phyloP scores from a whole-genome alignment of 2,888 invertebrate genomes.

The Oscheius sp. region DNA sequence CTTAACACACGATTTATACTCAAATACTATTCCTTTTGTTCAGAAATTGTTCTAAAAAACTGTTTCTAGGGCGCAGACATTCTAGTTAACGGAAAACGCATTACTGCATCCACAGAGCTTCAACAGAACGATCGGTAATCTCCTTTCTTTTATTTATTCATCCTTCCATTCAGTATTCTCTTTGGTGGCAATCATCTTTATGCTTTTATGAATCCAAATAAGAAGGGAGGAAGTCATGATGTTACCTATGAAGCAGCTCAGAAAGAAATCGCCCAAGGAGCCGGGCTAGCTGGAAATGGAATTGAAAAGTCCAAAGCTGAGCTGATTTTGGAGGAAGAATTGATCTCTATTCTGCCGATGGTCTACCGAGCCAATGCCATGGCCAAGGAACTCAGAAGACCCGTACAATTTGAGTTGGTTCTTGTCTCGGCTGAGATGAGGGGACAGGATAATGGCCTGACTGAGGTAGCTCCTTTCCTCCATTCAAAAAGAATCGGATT shows the following conservation, averaged over 20 bases:
- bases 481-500: constrained; percentile 13
- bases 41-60: neutral
- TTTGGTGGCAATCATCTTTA: constrained; percentile 76
- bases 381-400: constrained; percentile 73
- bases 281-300: constrained; percentile 43
- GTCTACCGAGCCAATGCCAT: constrained; percentile 76
- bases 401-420: constrained; percentile 74
- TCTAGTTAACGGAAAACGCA: constrained; percentile 74
- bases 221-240: constrained; percentile 68
- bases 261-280: constrained; percentile 74
- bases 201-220: constrained; percentile 74
- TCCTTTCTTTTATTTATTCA: neutral
- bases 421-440: constrained; percentile 74
- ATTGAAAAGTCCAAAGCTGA: constrained; percentile 40
- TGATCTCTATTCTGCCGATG: constrained; percentile 74
- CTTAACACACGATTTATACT: too few species aligned
- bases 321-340: constrained; percentile 74
- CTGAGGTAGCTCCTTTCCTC: constrained; percentile 70
- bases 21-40: too few species aligned
- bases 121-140: constrained; percentile 74
- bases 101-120: constrained; percentile 72
- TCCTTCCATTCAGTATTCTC: constrained; percentile 71
- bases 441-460: constrained; percentile 72
- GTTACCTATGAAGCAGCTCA: constrained; percentile 75
- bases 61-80: constrained; percentile 72